Conservation (phyloP, 2,797 vertebrate species). For the Cryptoblepharus egeriae region DNA sequence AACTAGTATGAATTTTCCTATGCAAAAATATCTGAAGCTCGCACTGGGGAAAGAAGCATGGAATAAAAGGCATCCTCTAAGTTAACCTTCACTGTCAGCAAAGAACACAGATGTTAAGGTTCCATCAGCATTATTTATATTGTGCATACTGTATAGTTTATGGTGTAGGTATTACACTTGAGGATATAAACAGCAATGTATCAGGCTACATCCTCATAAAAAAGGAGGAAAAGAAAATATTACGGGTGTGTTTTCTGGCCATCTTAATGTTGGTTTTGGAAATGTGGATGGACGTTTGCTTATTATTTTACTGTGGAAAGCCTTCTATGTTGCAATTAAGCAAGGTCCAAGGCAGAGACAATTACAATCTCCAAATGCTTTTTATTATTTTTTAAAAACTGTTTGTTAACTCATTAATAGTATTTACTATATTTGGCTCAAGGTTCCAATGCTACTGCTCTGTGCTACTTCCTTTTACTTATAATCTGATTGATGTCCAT, state of each 20-base stretch:
- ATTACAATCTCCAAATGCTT: not conserved
- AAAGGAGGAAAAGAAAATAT: constrained; percentile 23
- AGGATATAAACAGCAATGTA: constrained; percentile 19
- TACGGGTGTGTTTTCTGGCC: not conserved
- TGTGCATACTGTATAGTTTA: fast-evolving
- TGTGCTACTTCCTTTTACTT: not conserved
- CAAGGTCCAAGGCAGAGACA: not conserved
- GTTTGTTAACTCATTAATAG: not conserved
- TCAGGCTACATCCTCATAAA: constrained; percentile 8
- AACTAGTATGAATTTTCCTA: not conserved
- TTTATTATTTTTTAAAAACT: not conserved
- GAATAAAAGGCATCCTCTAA: not conserved
- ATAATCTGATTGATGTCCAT: not conserved
- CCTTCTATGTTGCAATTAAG: not conserved
- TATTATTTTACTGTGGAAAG: not conserved
- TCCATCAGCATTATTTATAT: fast-evolving
- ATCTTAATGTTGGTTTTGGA: not conserved
- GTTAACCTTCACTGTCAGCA: not conserved
- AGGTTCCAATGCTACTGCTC: not conserved
- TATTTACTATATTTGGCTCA: not conserved
- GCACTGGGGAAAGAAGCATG: not conserved
- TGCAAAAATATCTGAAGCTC: not conserved
- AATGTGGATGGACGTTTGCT: not conserved
- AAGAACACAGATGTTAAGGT: not conserved
- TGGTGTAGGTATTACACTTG: not conserved